phyloP scores from a whole-genome alignment of 2,113 vertebrate species.

The Siniperca knerii region DNA sequence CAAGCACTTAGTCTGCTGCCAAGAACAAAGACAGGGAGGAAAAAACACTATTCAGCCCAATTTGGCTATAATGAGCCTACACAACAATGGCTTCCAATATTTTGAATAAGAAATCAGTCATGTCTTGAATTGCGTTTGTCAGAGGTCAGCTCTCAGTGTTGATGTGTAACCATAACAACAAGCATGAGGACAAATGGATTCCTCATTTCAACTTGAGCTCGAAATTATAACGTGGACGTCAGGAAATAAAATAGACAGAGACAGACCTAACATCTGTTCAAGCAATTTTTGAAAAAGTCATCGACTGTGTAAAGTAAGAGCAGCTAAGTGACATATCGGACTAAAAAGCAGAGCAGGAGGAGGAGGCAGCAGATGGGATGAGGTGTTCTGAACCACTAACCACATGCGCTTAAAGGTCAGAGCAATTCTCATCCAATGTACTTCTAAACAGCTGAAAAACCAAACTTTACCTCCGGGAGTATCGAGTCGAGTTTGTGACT shows the following conservation, averaged over 20 bases:
- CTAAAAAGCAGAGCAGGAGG: slow-evolving; percentile 26
- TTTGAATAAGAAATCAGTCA: slow-evolving; percentile 61
- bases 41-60: slow-evolving; percentile 64
- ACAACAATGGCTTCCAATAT: slow-evolving; percentile 74
- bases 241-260: slow-evolving; percentile 38
- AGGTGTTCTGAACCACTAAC: slow-evolving; percentile 61
- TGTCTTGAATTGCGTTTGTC: slow-evolving; percentile 59
- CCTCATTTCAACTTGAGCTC: slow-evolving; percentile 27
- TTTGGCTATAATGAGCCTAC: slow-evolving; percentile 62
- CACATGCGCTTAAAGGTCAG: slow-evolving; percentile 53
- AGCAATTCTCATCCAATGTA: slow-evolving; percentile 51
- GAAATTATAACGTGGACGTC: slow-evolving; percentile 27
- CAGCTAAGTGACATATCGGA: slow-evolving; percentile 26
- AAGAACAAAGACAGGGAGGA: slow-evolving; percentile 75
- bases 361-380: slow-evolving; percentile 56
- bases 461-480: slow-evolving; percentile 54
- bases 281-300: slow-evolving; percentile 30
- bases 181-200: slow-evolving; percentile 41
- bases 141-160: slow-evolving; percentile 47
- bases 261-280: slow-evolving; percentile 34
- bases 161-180: slow-evolving; percentile 56
- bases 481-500: slow-evolving; percentile 41
- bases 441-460: slow-evolving; percentile 66
- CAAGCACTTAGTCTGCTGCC: slow-evolving; percentile 76
- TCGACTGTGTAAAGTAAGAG: slow-evolving; percentile 25